Conservation (phyloP, 2,888 invertebrate genomes). For the Orthosia gothica region DNA sequence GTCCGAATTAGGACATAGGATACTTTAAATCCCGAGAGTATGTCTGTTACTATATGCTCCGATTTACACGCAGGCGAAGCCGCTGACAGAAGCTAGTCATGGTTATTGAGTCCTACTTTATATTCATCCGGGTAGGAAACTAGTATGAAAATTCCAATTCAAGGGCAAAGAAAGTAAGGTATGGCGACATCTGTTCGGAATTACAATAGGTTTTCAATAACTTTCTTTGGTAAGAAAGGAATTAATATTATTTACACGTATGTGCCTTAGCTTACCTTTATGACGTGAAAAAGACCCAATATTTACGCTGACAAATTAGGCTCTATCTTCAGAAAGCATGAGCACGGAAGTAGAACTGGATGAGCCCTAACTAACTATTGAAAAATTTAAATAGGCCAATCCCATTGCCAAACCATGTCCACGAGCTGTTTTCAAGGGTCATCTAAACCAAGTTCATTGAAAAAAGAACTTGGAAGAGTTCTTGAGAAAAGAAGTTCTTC, state of each 20-base stretch:
- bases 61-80: no score
- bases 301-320: no score
- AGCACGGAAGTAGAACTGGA: not conserved
- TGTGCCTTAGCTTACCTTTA: not conserved
- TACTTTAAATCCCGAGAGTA: no score
- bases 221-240: slow-evolving; percentile 27
- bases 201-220: slow-evolving; percentile 37
- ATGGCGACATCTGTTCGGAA: slow-evolving; percentile 10
- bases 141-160: slow-evolving; percentile 3
- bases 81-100: no score
- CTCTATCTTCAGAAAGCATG: not conserved
- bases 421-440: not conserved
- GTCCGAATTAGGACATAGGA: no score
- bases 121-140: not conserved
- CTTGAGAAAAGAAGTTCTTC: no score
- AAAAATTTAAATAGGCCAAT: not conserved
- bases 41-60: no score
- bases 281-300: no score
- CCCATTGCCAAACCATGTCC: not conserved
- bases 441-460: no score
- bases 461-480: no score
- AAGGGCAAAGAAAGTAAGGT: slow-evolving; percentile 30
- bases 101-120: not conserved
- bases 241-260: slow-evolving; percentile 31
- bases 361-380: no score